Conservation (phyloP, 2,113 vertebrate species). For the Elephantulus edwardii region DNA sequence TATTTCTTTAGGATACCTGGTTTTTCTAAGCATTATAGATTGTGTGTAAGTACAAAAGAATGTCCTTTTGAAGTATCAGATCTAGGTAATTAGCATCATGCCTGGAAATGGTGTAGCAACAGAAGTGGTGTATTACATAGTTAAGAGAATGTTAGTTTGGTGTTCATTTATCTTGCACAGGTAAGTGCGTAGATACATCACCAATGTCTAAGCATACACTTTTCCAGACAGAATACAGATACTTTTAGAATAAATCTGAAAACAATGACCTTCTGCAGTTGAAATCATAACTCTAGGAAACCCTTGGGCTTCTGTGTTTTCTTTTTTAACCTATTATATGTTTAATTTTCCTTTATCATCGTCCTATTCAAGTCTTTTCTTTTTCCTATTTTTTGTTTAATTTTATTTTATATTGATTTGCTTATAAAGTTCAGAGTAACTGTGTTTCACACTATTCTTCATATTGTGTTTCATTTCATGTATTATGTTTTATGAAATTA, state of each 20-base stretch:
- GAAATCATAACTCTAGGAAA: not conserved
- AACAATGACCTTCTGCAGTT: not conserved
- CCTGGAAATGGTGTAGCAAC: too few relatives aligned
- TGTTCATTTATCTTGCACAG: not conserved
- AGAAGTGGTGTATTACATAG: not conserved
- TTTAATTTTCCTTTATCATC: too few relatives aligned
- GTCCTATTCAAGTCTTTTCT: too few relatives aligned
- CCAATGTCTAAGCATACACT: not conserved
- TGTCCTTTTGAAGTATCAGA: not conserved
- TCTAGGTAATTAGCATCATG: not conserved
- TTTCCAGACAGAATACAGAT: not conserved
- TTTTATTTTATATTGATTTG: too few relatives aligned
- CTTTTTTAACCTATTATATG: too few relatives aligned
- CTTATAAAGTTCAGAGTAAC: too few relatives aligned
- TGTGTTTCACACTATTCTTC: too few relatives aligned
- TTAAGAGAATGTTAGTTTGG: not conserved
- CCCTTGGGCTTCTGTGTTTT: not conserved
- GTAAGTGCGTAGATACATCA: not conserved
- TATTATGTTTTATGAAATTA: too few relatives aligned
- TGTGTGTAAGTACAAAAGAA: not conserved
- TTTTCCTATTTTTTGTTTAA: too few relatives aligned
- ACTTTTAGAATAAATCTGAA: constrained; percentile 3
- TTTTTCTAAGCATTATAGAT: not conserved
- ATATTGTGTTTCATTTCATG: too few relatives aligned
- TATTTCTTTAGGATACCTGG: not conserved